Evolutionary conservation across 2,113 vertebrate species (phyloP).

Genomic region (Nerophis lumbriciformis): DNA sequence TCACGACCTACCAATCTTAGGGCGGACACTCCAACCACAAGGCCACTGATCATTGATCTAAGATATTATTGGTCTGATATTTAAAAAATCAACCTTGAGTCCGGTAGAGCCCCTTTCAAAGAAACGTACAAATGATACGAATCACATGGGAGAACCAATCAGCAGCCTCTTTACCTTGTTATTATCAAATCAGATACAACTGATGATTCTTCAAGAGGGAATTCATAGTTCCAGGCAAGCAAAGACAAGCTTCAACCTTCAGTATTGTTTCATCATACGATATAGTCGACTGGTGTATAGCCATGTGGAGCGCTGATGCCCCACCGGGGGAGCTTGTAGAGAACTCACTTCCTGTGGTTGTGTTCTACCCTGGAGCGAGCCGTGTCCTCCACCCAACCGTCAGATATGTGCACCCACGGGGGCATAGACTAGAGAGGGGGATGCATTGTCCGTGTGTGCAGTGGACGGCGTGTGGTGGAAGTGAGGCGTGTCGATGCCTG

Average conservation of each 20-base stretch:
- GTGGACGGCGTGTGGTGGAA: conserved; percentile 9
- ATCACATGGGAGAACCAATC: no score
- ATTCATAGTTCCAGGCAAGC: no score
- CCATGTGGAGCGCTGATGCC: conserved; percentile 3
- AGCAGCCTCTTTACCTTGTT: no score
- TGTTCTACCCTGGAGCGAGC: conserved; percentile 33
- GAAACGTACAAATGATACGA: no score
- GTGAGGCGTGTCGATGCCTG: conserved; percentile 7
- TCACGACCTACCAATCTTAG: no score
- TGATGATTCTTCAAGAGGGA: no score
- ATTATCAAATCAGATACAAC: no score
- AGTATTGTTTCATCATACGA: background rate
- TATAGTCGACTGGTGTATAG: background rate
- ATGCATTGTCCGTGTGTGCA: background rate
- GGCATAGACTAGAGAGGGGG: background rate
- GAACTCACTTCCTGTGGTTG: conserved; percentile 14
- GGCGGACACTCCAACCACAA: no score
- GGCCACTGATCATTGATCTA: no score
- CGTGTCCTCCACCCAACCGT: conserved; percentile 33
- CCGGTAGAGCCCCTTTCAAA: no score
- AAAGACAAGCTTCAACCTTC: background rate
- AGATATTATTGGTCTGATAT: no score
- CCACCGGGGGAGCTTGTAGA: conserved; percentile 22
- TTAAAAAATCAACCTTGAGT: no score
- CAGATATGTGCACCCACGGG: conserved; percentile 30